phyloP scores from a whole-genome alignment of 2,888 invertebrate species.

The Pogonocherus hispidulus region DNA sequence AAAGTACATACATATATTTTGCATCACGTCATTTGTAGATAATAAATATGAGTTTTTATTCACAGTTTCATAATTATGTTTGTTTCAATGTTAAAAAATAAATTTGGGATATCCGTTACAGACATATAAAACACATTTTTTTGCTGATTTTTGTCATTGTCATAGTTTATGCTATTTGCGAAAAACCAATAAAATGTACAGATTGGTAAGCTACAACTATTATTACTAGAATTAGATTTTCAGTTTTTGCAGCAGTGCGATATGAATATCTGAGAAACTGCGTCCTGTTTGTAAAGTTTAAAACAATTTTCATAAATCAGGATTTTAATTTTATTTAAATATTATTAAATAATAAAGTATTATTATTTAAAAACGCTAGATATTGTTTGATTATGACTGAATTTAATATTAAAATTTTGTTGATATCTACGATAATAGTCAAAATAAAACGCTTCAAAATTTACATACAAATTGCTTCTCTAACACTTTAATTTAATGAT shows the following conservation, averaged over 20 bases:
- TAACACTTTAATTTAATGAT: too few species aligned
- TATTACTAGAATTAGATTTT: too few species aligned
- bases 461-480: too few species aligned
- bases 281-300: background rate
- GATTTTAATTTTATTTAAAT: background rate
- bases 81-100: constrained; percentile 17
- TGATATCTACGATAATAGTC: too few species aligned
- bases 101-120: constrained; percentile 11
- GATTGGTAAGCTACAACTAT: constrained; percentile 8
- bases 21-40: constrained; percentile 6
- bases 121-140: constrained; percentile 1
- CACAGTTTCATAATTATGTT: constrained; percentile 20
- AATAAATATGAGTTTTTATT: constrained; percentile 10
- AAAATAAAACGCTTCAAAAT: too few species aligned
- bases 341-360: too few species aligned
- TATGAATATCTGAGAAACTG: background rate
- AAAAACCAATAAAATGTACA: constrained; percentile 12
- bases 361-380: background rate
- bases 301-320: background rate
- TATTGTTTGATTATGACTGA: background rate
- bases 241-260: background rate
- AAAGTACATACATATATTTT: background rate
- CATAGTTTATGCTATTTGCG: background rate
- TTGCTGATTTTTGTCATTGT: constrained; percentile 6
- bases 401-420: background rate